A percentile compares a stretch with the other conserved stretches of the same genome.
Conservation (phyloP, 2,888 invertebrate genomes). For the Drosophila fungiperda region DNA sequence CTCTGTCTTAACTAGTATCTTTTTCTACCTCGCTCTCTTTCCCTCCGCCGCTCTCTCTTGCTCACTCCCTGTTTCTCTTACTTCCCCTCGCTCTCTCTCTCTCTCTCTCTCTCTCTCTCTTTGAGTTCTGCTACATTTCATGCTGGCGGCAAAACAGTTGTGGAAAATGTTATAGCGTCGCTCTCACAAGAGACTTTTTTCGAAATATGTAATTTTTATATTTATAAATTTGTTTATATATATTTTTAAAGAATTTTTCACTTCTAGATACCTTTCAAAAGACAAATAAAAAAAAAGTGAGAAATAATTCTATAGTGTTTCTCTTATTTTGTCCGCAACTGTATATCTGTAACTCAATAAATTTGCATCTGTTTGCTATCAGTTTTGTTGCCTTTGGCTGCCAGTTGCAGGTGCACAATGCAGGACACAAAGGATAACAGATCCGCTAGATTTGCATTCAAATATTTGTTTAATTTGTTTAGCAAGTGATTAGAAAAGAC, state of each 20-base stretch:
- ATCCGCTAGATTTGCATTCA: slow-evolving; percentile 5
- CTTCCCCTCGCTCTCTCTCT: not conserved
- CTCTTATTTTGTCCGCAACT: not conserved
- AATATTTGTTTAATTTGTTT: slow-evolving; percentile 48
- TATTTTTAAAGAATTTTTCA: no score
- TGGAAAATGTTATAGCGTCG: slow-evolving; percentile 1
- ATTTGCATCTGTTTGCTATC: slow-evolving; percentile 23
- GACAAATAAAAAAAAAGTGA: no score
- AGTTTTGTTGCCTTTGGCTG: slow-evolving; percentile 32
- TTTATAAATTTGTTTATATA: no score
- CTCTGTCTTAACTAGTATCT: not conserved
- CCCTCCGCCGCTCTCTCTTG: not conserved
- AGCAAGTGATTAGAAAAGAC: slow-evolving; percentile 17
- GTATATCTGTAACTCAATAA: not conserved
- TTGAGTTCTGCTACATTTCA: slow-evolving; percentile 17
- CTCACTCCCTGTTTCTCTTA: not conserved
- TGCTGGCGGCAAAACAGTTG: slow-evolving; percentile 42
- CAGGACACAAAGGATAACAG: slow-evolving; percentile 4
- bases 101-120: not conserved
- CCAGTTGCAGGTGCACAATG: slow-evolving; percentile 28
- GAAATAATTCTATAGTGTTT: not conserved
- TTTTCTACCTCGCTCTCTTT: not conserved
- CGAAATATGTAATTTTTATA: no score
- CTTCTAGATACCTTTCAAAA: no score
- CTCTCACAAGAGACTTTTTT: no score